Evolutionary conservation across 2,888 invertebrate species (phyloP), one percentile per base, ranked within the genome.

Genomic region (Argyresthia albistria): DNA sequence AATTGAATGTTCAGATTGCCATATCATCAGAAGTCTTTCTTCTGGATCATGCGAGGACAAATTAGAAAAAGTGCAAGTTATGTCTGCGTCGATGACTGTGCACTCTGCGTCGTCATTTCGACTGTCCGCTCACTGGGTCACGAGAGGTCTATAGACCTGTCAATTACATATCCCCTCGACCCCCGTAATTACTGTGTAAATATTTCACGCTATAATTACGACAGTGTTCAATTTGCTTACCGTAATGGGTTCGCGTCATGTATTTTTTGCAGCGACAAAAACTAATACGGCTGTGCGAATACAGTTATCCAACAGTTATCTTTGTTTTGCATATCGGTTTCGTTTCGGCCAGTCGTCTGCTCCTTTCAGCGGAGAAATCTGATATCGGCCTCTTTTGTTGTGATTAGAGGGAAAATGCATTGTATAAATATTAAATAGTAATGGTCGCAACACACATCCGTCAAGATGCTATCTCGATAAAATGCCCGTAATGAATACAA

Each of bases 261-360:
- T 58, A 55, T 63, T 81, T 80, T 81, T 81, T 76, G 71, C 62
- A 57, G 60, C 56, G 50, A 57, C 62, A 73, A 78, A 82, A 76
- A 70, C 59, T 61, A 69, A 72, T 67, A 76, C 65, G 67, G 68
- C 67, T 62, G 75, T 73, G 76, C 76, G 70, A 77, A 80, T 81
- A 82, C 80, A 73, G 80, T 83, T 84, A 81, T 68, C 76, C 70
- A 80, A 82, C 80, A 73, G 80, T 83, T 84, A 81, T 68, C 76
- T 71, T 76, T 71, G 71, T 80, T 81, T 78, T 77, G 73, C 69
- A 71, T 80, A 80, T 82, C 76, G 68, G 70, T 78, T 76, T 78
- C 76, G 69, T 64, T 64, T 57, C 55, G 59, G 59, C 60, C 57
- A 55, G 58, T 57, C 55, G 59, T 59, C 60, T 58, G 55, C 57